Conservation (phyloP, 2,797 vertebrate species). For the Artibeus jamaicensis region DNA sequence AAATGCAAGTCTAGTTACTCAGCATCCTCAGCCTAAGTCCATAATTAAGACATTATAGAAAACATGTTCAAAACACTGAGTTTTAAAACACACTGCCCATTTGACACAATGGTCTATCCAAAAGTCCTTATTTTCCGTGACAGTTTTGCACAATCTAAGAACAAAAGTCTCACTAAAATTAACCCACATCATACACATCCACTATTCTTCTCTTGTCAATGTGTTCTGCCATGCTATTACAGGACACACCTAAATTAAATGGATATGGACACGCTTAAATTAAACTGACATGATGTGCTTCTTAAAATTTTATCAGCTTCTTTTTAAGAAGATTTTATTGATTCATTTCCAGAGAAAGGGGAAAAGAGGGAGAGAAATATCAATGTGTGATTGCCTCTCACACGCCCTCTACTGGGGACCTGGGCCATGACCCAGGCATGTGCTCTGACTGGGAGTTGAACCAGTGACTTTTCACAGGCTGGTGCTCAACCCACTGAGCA, state of each 20-base stretch:
- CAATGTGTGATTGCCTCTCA: too few relatives aligned
- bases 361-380: too few relatives aligned
- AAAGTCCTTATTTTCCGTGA: background rate
- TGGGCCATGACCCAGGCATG: too few relatives aligned
- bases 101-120: background rate
- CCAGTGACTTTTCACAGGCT: too few relatives aligned
- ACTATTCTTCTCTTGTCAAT: background rate
- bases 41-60: background rate
- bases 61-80: background rate
- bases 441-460: too few relatives aligned
- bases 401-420: too few relatives aligned
- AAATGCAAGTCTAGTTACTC: background rate
- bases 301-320: background rate
- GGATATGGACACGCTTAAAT: too few relatives aligned
- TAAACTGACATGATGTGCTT: background rate
- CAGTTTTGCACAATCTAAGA: background rate
- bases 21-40: background rate
- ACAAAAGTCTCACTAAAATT: background rate
- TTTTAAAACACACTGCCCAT: background rate
- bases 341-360: too few relatives aligned
- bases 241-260: too few relatives aligned
- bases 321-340: too few relatives aligned
- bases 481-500: too few relatives aligned
- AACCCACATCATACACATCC: background rate
- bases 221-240: background rate